Base-by-base conservation (phyloP, 2,113 vertebrate species). In the Pleuronectes platessa region DNA sequence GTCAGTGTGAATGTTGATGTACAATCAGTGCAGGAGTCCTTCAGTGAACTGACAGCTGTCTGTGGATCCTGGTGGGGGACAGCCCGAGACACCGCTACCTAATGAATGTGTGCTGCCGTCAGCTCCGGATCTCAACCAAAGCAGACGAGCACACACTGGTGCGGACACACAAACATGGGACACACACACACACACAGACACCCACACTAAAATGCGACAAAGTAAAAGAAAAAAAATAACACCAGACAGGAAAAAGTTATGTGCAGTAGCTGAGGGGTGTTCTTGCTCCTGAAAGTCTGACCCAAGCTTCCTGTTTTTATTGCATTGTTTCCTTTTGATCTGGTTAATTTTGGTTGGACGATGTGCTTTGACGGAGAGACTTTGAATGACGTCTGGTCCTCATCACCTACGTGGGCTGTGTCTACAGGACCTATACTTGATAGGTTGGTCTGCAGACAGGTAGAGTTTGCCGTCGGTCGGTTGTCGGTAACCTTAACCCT, bases 21-120 rank as follows among this genome's bases (percentile, higher is more conserved):
- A 42, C 81, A 76, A 86, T 81, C 86, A 74, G 86, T 35, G 49
- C 65, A 58, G 68, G 74, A 79, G 68, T 65, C 74, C 55, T 62
- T 81, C 65, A 58, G 60, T 12, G 53, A 83, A 75, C 68, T 83
- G 83, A 84, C 87, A 89, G 83, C 83, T 86, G 87, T 86, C 85
- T 69, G 84, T 42, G 79, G 55, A 65, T 71, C 56, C 74, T 75
- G 42, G 68, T 65, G 70, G 67, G 60, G 40, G 76, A 55, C 67
- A 55, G 83, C 60, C 66, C 0, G 71, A 78, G 82, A 67, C 71
- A 6, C 65, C 6, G 72, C 5, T 2, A 58, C 76, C 64, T 89
- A 83, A 86, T 86, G 78, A 86, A 79, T 23, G 71, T 2, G 59
- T 0, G 42, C 76, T 45, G 61, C 77, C 74, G 78, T 71, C 62